Evolutionary conservation across 2,888 invertebrate species (phyloP).

Genomic region (Hesperia comma): DNA sequence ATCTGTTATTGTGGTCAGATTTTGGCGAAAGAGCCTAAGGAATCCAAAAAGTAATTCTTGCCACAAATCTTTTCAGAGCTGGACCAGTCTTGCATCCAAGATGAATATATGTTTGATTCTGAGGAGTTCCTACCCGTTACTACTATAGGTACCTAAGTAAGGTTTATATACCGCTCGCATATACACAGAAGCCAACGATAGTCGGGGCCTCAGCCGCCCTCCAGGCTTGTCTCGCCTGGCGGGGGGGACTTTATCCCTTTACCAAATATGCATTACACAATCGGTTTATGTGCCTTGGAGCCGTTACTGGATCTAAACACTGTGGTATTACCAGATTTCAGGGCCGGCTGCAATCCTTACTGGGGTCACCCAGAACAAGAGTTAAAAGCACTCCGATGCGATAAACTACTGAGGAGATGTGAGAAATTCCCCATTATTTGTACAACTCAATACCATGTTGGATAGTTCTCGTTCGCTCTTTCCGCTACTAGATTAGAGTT

Average conservation of each 20-base stretch:
- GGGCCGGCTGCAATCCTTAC: constrained; percentile 78
- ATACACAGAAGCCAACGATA: not conserved
- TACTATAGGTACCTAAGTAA: constrained; percentile 59
- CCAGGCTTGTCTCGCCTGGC: no score
- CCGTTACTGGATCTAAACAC: not conserved
- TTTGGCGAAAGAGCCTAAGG: no score
- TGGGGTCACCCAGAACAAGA: constrained; percentile 78
- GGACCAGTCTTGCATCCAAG: constrained; percentile 73
- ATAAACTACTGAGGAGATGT: constrained; percentile 68
- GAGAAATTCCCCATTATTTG: not conserved
- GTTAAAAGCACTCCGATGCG: constrained; percentile 66
- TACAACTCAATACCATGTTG: no score
- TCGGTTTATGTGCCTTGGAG: no score
- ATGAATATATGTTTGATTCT: constrained; percentile 69
- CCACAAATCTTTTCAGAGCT: constrained; percentile 58
- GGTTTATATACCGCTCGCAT: no score
- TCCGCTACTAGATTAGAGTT: no score
- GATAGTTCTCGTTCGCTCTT: no score
- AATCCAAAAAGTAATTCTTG: no score
- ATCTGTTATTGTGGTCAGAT: no score
- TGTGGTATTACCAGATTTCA: constrained; percentile 61
- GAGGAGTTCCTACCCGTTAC: constrained; percentile 75
- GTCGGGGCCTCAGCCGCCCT: no score
- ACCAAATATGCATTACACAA: no score
- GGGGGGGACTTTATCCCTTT: no score